Base-by-base conservation (phyloP, 2,888 invertebrate species). In the Argyresthia goedartella region DNA sequence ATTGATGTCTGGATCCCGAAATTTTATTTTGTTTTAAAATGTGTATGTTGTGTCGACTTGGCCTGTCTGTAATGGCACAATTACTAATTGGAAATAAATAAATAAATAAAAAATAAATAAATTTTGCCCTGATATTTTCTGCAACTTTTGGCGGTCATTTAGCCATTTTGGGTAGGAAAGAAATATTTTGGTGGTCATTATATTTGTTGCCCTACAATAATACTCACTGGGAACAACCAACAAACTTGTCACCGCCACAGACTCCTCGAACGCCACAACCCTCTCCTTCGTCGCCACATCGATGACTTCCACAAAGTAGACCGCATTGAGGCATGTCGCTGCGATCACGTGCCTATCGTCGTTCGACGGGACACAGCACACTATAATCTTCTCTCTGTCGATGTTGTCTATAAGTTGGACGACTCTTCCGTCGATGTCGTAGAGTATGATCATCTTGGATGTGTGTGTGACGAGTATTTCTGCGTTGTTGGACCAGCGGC, bases 391-490 rank as follows among this genome's bases (percentile, higher is more conserved):
- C 34, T 78, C 76, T 36, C 71, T 65, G 1, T 76, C 79, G 51
- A 77, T 67, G 13, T 63, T 67, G 45, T 79, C 74, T 8, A 78
- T 64, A 0, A 73, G 65, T 9, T 65, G 66, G 1, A 67, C 50
- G 0, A 75, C 65, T 41, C 69, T 67, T 0, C 80, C 78, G 8
- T 63, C 67, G 0, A 71, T 65, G n/a, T 67, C 63, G 61, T 81
- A 85, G 4, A 81, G 45, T 2, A 80, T 67, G n/a, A 86, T 67
- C 56, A 72, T 73, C 48, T 73, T 76, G 1, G 69, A 57, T 0
- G 84, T 81, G 56, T 86, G 82, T 0, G 85, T 65, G 14, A 87
- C 68, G 0, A 87, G 60, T 1, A 66, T 69, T 11, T 81, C 73
- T 1, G 75, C 71, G 50, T 71, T 65, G 59, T 73, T 75, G 0